Base-by-base conservation (phyloP, 2,888 invertebrate genomes). In the Parasteatoda lunata region DNA sequence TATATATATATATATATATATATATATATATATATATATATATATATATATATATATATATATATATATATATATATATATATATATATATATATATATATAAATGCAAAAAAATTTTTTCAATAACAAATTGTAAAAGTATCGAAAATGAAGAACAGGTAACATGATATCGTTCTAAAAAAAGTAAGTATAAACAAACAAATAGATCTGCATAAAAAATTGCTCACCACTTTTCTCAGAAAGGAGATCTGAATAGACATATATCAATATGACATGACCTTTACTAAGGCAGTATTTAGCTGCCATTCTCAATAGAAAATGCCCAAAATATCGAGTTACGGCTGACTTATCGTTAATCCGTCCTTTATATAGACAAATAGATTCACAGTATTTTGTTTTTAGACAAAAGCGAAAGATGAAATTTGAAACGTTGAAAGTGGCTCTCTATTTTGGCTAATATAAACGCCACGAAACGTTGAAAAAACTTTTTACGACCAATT, bases 251-350 rank as follows among this genome's bases (percentile, higher is more conserved):
- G 73, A 73, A 68, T 54, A 15, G 54, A 68, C 85, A 80, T 85
- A 85, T 75, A 85, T 85, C 85, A 85, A 79, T 70, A 85, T 85
- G 85, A 85, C 85, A 70, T 71, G 85, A 85, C 85, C 85, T 85
- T 76, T 85, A 79, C 85, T 79, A 85, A 85, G 85, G 85, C 76
- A 80, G 85, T 85, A 85, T 85, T 85, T 85, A 85, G 85, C 75
- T 80, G 80, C 80, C 85, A 80, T 85, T 76, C 76, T 70, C 76
- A 85, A 77, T 85, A 70, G 79, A 65, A 69, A 75, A 69, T 71
- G 76, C 76, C 76, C 80, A 78, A 76, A 85, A 79, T 75, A 80
- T 85, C 85, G 69, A 64, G 80, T 85, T 85, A 79, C 85, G 65
- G 64, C 75, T 84, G 84, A 84, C 84, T 84, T 84, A 84, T 84